Base-by-base conservation (phyloP, 2,113 vertebrate genomes). In the Alosa alosa region DNA sequence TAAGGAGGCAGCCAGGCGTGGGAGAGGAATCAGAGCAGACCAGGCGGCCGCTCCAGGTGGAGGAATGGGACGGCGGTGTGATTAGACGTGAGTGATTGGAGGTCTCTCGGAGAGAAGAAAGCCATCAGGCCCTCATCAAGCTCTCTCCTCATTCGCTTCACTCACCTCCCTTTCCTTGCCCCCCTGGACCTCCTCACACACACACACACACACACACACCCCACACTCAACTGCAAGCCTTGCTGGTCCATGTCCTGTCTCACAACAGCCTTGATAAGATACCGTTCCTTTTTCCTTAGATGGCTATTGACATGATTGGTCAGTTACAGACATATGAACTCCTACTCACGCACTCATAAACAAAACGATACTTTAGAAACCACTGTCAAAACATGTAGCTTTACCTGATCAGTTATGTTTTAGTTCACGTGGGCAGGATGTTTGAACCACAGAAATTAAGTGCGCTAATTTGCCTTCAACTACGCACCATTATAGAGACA, bases 1-100 rank as follows among this genome's bases (percentile, higher is more conserved):
- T 89, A 87, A 90, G 88, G 89, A 89, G 85, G 83, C 15, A 89
- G 85, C 45, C 22, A 89, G 84, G 87, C 86, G 84, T 82, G 86
- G 86, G 89, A 49, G 82, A 84, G 88, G 46, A 90, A 90, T 92
- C 50, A 85, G 86, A 85, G 55, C 82, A 82, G 46, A 85, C 64
- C 82, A 82, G 46, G 55, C 81, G 81, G 31, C 60, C 8, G 83
- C 44, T 82, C 44, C 82, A 52, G 25, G 82, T 52, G 84, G 31
- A 31, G 25, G n/a, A 10, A 72, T 22, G 85, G 45, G 87, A 85
- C 83, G 81, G 64, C 44, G 47, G 41, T 11, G 78, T 89, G 83
- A 87, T 89, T 85, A 87, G 86, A 57, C 81, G n/a, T 57, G 87
- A 55, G 22, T 88, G 85, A 89, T 85, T 87, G 88, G 84, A 81